Percentiles rank a stretch among this genome's conserved stretches.
phyloP scores from a whole-genome alignment of 2,113 vertebrate species.

The Setophaga coronata region DNA sequence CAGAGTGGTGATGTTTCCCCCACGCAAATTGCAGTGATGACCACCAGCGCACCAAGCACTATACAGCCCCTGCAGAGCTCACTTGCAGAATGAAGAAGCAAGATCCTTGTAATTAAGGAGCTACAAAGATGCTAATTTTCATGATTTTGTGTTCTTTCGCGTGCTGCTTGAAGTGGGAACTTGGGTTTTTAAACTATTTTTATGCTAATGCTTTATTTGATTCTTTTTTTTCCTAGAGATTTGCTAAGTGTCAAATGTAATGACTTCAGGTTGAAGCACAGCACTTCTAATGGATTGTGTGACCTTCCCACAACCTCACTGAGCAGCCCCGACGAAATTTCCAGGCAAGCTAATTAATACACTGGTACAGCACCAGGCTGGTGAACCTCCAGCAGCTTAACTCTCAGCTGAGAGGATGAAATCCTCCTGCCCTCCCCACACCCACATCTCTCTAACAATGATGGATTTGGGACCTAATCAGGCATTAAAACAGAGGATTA shows the following conservation, averaged over 20 bases:
- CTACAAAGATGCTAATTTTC: neutral
- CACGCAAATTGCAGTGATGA: neutral
- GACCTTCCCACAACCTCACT: conserved; percentile 26
- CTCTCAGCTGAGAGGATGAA: conserved; percentile 13
- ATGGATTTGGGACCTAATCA: conserved; percentile 56
- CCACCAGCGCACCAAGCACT: neutral
- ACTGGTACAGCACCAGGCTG: neutral
- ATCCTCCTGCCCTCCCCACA: conserved; percentile 16
- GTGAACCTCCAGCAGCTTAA: conserved; percentile 29
- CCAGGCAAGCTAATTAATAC: conserved; percentile 37
- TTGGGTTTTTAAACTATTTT: neutral
- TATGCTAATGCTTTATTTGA: neutral
- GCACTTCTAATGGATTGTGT: neutral
- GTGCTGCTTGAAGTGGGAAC: neutral
- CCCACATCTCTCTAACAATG: conserved; percentile 33
- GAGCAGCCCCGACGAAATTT: neutral
- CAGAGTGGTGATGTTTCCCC: neutral
- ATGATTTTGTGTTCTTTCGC: neutral
- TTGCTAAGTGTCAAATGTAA: neutral
- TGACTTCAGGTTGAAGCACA: neutral
- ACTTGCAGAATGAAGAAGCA: neutral
- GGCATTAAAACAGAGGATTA: conserved; percentile 59
- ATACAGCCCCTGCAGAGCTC: neutral
- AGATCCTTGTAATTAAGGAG: neutral
- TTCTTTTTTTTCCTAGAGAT: neutral